A percentile compares a stretch with the other conserved stretches of the same genome.
Evolutionary conservation across 2,113 vertebrate species (phyloP).

Genomic region (Myodes glareolus): DNA sequence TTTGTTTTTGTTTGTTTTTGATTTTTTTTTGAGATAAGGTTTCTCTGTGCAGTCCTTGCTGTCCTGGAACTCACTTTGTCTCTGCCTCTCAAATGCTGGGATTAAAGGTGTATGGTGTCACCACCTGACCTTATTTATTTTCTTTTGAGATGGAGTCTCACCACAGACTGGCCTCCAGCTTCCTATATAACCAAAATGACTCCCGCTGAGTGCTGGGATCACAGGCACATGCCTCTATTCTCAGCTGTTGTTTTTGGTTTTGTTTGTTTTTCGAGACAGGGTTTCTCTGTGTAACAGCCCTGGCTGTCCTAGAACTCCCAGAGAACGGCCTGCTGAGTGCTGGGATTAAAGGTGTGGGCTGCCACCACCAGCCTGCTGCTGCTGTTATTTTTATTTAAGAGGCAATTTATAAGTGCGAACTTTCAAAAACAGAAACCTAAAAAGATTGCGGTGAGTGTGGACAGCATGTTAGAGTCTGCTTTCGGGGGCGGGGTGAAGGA

Average conservation of each 20-base stretch:
- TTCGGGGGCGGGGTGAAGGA: neutral
- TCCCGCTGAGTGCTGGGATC: neutral
- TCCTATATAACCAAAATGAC: neutral
- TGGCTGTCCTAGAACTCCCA: neutral
- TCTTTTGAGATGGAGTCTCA: neutral
- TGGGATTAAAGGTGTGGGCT: neutral
- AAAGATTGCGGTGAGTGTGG: neutral
- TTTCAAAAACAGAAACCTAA: neutral
- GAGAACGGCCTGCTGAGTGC: neutral
- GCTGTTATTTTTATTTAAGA: neutral
- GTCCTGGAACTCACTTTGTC: too few species aligned
- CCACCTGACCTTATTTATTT: too few species aligned
- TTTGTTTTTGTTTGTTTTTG: too few species aligned
- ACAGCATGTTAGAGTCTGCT: neutral
- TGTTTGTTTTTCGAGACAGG: neutral
- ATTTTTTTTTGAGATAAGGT: too few species aligned
- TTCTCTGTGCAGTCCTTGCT: too few species aligned
- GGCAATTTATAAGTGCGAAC: neutral
- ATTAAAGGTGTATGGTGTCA: too few species aligned
- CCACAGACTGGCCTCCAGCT: neutral
- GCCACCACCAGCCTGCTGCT: neutral
- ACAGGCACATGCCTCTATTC: neutral
- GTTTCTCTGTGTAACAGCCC: neutral
- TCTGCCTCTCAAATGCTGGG: too few species aligned
- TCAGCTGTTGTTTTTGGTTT: neutral